A percentile compares a stretch with the other conserved stretches of the same genome.
Evolutionary conservation across 1,140 invertebrate genomes (phyloP).

Genomic region (Mercenaria mercenaria): DNA sequence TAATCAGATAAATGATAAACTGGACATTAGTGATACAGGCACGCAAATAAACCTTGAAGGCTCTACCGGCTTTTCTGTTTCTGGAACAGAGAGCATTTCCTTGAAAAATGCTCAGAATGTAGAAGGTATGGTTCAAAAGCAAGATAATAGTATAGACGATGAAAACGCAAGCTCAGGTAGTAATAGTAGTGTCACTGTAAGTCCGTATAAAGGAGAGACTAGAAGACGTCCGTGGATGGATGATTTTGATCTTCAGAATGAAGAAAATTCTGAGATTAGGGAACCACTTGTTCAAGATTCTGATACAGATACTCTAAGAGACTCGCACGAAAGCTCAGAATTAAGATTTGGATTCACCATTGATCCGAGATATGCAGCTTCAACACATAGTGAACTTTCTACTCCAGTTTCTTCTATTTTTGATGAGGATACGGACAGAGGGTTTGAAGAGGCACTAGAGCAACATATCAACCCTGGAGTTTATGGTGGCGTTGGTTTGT

Average conservation of each 20-base stretch:
- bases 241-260: slow-evolving; percentile 21
- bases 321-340: slow-evolving; percentile 27
- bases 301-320: slow-evolving; percentile 52
- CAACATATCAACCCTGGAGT: slow-evolving; percentile 43
- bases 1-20: neutral
- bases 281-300: slow-evolving; percentile 51
- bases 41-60: neutral
- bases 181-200: slow-evolving; percentile 51
- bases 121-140: neutral
- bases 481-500: slow-evolving; percentile 64
- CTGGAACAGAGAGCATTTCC: neutral
- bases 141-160: slow-evolving; percentile 44
- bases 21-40: neutral
- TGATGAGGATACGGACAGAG: slow-evolving; percentile 68
- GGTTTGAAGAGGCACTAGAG: slow-evolving; percentile 69
- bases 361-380: neutral
- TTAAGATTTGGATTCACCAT: neutral
- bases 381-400: slow-evolving; percentile 41
- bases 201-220: slow-evolving; percentile 21
- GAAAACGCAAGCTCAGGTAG: slow-evolving; percentile 54
- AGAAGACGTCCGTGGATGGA: slow-evolving; percentile 38
- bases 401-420: slow-evolving; percentile 65
- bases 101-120: neutral
- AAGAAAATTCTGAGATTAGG: neutral
- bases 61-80: slow-evolving; percentile 10